Base-by-base conservation (phyloP, 2,888 invertebrate genomes). In the Cheilosia scutellata region DNA sequence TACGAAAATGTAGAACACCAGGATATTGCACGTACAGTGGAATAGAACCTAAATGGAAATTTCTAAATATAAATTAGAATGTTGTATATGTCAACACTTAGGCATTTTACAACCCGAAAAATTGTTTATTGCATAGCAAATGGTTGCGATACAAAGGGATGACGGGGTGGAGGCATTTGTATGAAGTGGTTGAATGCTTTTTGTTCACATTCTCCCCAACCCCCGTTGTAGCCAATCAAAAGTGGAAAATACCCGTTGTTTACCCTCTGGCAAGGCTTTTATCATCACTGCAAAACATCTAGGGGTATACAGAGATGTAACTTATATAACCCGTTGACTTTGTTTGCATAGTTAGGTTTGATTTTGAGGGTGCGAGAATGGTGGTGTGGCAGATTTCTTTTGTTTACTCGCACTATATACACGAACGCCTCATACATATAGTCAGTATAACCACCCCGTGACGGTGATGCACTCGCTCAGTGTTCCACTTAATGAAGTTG, bases 51-150 rank as follows among this genome's bases (percentile, higher is more conserved):
- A 58, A 40, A 37, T 72, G 58, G 62, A 55, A 72, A 74, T 47
- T 77, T 77, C 82, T 80, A 75, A 80, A 80, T 71, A 84, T 84
- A 84, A 84, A 84, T 84, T 80, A 76, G 75, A 84, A 75, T 71
- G 80, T 70, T 76, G 74, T 79, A 33, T 79, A 33, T 66, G 80
- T 44, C 84, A 84, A 75, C 84, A 75, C 84, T 80, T 80, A 66
- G 82, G 86, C 55, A 49, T 77, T 77, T 72, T 82, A 82, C 76
- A 82, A 77, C 65, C 82, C 82, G 63, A 82, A 72, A 86, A 86
- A 77, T 77, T 82, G 86, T 86, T 86, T 72, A 76, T 72, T 77
- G 66, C 76, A n/a, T n/a, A 76, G 49, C 60, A 57, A 82, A 72
- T 71, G 57, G 62, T 9, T 66, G 58, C 25, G 51, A 72, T n/a